These are phyloP conservation scores for Bufo bufo DNA, from an alignment of 2,113 vertebrate species.

Conservation along the genomic window DNA sequence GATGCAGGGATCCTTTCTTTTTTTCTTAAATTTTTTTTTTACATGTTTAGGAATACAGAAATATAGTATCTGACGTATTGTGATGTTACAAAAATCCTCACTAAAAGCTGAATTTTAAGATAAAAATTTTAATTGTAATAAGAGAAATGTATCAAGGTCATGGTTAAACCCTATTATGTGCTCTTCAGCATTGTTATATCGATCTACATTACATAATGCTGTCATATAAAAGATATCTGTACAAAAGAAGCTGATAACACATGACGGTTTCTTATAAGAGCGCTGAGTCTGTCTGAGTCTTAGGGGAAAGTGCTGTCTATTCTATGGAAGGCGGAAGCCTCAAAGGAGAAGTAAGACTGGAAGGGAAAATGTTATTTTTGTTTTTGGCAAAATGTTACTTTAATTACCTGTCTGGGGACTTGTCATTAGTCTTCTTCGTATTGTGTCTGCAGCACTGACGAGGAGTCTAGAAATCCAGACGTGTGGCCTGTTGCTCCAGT, in stretches of 20 bases:
- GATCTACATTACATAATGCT: neutral
- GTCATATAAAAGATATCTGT: neutral
- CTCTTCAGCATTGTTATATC: neutral
- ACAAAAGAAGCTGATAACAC: neutral
- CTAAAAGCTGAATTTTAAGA: neutral
- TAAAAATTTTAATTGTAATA: neutral
- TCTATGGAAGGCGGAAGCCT: constrained; percentile 22
- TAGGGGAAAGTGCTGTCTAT: constrained; percentile 22
- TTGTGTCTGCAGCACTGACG: constrained; percentile 17
- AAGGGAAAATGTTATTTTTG: constrained; percentile 41
- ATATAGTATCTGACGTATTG: neutral
- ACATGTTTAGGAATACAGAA: too few species aligned
- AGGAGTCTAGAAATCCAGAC: constrained; percentile 18
- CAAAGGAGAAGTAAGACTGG: constrained; percentile 32
- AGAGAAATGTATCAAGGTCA: neutral
- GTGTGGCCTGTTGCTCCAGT: neutral
- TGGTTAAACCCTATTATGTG: neutral
- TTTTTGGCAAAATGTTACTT: constrained; percentile 38
- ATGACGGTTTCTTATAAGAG: constrained; percentile 11
- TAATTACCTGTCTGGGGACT: constrained; percentile 52
- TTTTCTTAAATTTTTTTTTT: too few species aligned
- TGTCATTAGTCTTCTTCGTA: constrained; percentile 19
- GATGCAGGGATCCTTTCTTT: too few species aligned
- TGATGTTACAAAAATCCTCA: neutral
- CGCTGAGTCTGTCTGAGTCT: neutral